Evolutionary conservation across 2,113 vertebrate species (phyloP).

Genomic region (Nansenia antarctica): DNA sequence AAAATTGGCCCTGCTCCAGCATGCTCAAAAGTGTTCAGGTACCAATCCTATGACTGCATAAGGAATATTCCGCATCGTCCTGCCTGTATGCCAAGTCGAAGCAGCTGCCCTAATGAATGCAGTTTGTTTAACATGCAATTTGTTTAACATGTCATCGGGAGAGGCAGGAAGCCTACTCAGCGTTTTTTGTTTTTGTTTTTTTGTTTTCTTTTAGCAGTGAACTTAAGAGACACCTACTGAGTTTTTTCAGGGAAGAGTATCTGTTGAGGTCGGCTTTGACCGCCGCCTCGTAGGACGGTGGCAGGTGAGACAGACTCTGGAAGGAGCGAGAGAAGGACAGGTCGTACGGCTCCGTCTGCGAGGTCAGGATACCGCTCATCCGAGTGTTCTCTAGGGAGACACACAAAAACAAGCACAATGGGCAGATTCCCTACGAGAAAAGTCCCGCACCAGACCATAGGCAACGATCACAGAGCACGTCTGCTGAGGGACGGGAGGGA

Average conservation of each 20-base stretch:
- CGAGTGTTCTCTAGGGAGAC: slow-evolving; percentile 88
- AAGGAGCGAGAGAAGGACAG: slow-evolving; percentile 98
- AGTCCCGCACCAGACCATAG: slow-evolving; percentile 3
- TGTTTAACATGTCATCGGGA: slow-evolving; percentile 26
- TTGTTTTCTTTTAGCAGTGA: slow-evolving; percentile 32
- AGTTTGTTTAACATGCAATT: slow-evolving; percentile 17
- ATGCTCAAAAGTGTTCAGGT: neutral
- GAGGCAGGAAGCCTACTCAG: slow-evolving; percentile 8
- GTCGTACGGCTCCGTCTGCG: slow-evolving; percentile 96
- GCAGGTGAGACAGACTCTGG: slow-evolving; percentile 97
- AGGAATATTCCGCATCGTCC: neutral
- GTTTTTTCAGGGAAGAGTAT: slow-evolving; percentile 96
- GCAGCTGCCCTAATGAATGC: neutral
- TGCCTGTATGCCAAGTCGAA: neutral
- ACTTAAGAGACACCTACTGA: slow-evolving; percentile 85
- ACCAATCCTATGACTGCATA: neutral
- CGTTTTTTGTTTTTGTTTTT: neutral
- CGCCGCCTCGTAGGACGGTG: slow-evolving; percentile 95
- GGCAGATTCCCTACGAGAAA: neutral
- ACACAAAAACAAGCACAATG: slow-evolving; percentile 12
- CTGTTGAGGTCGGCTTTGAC: slow-evolving; percentile 94
- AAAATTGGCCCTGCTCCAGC: neutral
- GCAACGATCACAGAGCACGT: neutral
- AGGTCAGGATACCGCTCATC: slow-evolving; percentile 95
- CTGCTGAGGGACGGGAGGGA: neutral